These are phyloP conservation scores for Ophion ventricosus DNA, from an alignment of 2,888 invertebrate species.

Conservation along the genomic window DNA sequence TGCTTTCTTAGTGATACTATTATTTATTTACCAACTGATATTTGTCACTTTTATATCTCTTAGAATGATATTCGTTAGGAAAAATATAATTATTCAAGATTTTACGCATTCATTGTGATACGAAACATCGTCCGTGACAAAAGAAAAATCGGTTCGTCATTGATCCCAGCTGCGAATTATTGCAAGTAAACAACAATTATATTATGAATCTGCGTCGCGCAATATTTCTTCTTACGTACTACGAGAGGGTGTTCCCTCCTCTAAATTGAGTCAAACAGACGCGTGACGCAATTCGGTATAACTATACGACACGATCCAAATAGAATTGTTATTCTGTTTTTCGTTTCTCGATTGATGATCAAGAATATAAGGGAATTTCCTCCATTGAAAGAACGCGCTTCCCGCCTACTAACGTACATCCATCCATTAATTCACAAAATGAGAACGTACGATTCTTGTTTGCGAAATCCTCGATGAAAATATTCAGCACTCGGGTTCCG, in stretches of 20 bases:
- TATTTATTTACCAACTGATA: too few relatives aligned
- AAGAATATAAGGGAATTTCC: not conserved
- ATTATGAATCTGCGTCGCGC: not conserved
- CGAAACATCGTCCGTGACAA: too few relatives aligned
- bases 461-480: conserved; percentile 9
- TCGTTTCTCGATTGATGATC: conserved; percentile 6
- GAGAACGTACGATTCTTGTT: not conserved
- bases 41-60: too few relatives aligned
- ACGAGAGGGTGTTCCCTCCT: not conserved
- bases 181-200: conserved; percentile 4
- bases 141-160: not conserved
- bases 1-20: too few relatives aligned
- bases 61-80: too few relatives aligned
- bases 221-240: not conserved
- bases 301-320: conserved; percentile 6
- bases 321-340: conserved; percentile 33
- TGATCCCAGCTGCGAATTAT: not conserved
- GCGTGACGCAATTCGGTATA: conserved; percentile 1
- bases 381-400: not conserved
- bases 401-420: not conserved
- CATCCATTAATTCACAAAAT: not conserved
- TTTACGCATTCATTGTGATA: too few relatives aligned
- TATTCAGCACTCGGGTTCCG: conserved; percentile 8
- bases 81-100: too few relatives aligned
- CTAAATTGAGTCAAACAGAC: not conserved